These are phyloP conservation scores for Strigamia transsilvanica DNA, from an alignment of 2,888 invertebrate genomes.

Conservation along the genomic window DNA sequence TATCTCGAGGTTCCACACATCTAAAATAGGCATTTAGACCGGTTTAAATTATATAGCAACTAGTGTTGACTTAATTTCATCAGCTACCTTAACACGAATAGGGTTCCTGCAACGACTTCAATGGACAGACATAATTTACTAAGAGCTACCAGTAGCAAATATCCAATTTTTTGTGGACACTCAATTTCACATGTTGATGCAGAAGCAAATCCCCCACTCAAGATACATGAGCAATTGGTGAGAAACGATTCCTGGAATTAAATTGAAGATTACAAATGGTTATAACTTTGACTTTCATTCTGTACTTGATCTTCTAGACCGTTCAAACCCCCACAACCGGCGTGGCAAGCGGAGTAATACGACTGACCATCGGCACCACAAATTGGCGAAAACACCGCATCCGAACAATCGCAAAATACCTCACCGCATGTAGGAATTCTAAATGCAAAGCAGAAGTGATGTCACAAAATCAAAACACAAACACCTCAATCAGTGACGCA, in stretches of 20 bases:
- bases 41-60: too few relatives aligned
- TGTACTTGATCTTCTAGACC: background rate
- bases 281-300: too few relatives aligned
- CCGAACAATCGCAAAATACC: too few relatives aligned
- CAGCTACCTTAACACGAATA: background rate
- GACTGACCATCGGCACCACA: background rate
- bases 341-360: conserved; percentile 9
- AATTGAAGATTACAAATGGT: background rate
- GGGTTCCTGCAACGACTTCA: background rate
- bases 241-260: background rate
- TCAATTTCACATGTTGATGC: too few relatives aligned
- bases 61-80: background rate
- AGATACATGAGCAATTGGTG: too few relatives aligned
- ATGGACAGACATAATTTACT: conserved; percentile 6
- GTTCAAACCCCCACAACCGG: background rate
- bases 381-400: background rate
- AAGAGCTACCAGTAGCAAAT: background rate
- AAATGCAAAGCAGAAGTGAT: too few relatives aligned
- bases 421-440: too few relatives aligned
- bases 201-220: too few relatives aligned
- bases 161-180: too few relatives aligned
- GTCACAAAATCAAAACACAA: too few relatives aligned
- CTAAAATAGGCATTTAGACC: background rate
- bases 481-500: too few relatives aligned
- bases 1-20: conserved; percentile 1